Conservation (phyloP, 2,888 invertebrate species). For the Xylophagus ater region DNA sequence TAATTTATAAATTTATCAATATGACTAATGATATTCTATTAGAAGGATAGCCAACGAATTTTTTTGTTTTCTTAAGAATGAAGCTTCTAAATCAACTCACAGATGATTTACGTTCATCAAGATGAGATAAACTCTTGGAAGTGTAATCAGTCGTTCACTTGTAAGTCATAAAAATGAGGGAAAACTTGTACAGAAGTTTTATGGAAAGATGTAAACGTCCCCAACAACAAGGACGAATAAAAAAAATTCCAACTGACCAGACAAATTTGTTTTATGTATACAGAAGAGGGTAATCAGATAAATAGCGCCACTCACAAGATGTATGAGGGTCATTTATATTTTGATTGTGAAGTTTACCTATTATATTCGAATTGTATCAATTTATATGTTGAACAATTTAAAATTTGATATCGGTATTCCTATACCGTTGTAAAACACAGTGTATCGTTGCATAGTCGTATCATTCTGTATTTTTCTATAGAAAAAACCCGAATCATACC, state of each 20-base stretch:
- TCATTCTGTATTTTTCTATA: too few relatives aligned
- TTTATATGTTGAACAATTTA: too few relatives aligned
- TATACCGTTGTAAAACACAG: too few relatives aligned
- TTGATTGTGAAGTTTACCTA: too few relatives aligned
- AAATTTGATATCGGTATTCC: too few relatives aligned
- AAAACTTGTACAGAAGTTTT: background rate
- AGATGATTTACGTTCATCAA: constrained; percentile 16
- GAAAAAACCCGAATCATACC: too few relatives aligned
- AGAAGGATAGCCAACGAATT: too few relatives aligned
- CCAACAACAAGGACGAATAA: background rate
- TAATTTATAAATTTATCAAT: too few relatives aligned
- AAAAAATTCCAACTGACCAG: constrained; percentile 11
- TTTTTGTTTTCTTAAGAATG: too few relatives aligned
- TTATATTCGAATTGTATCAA: too few relatives aligned
- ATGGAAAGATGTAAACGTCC: background rate
- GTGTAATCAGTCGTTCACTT: constrained; percentile 16
- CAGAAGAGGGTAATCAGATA: constrained; percentile 14
- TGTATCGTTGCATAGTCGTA: too few relatives aligned
- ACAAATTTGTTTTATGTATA: constrained; percentile 13
- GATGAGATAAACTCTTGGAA: constrained; percentile 16
- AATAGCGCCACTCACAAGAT: constrained; percentile 8
- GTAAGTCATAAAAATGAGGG: constrained; percentile 14
- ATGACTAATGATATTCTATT: too few relatives aligned
- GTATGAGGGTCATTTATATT: constrained; percentile 14
- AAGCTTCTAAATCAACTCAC: constrained; percentile 10